Evolutionary conservation across 2,113 vertebrate genomes (phyloP), one percentile per base, ranked within the genome.

Genomic region (Recurvirostra avosetta): DNA sequence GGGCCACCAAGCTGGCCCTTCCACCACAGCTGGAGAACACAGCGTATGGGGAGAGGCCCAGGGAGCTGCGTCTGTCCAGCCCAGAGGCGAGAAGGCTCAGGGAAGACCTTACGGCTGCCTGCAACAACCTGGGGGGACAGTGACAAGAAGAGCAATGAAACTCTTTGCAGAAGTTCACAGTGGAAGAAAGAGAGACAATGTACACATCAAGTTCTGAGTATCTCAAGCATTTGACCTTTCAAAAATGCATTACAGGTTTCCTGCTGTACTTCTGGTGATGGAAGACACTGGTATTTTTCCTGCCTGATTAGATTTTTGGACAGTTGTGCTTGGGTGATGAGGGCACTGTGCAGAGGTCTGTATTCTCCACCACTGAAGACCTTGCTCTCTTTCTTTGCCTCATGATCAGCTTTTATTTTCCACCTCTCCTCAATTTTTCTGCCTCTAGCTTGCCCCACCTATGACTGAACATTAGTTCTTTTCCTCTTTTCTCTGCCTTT

Each of bases 11-110:
- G 23, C 12, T 47, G 76, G n/a, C 22, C 40, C 40, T 40, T 40
- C 40, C 40, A 40, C 40, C 40, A 40, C 40, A 40, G 16, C 12
- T 73, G 36, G 50, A 0, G 1, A n/a, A 36, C 9, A 10, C 8
- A 5, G 26, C 1, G 2, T 12, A n/a, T 3, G 5, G 30, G 21
- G 15, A 79, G 36, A 67, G 11, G 23, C 15, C 21, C 17, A 19
- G 58, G 36, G 41, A 59, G 13, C 15, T 52, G 36, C 5, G 18
- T 29, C 41, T 30, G 30, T 47, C 38, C 43, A 13, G 34, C 23
- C 50, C 56, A 56, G 36, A 65, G 32, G 8, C 0, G 6, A 52
- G 68, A 47, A 55, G 20, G 49, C 38, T 72, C n/a, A 6, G 82
- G 17, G 5, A 8, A 59, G 41, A 36, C 26, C 20, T 80, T 29